Base-by-base conservation (phyloP, 2,113 vertebrate species). In the Geothlypis trichas region DNA sequence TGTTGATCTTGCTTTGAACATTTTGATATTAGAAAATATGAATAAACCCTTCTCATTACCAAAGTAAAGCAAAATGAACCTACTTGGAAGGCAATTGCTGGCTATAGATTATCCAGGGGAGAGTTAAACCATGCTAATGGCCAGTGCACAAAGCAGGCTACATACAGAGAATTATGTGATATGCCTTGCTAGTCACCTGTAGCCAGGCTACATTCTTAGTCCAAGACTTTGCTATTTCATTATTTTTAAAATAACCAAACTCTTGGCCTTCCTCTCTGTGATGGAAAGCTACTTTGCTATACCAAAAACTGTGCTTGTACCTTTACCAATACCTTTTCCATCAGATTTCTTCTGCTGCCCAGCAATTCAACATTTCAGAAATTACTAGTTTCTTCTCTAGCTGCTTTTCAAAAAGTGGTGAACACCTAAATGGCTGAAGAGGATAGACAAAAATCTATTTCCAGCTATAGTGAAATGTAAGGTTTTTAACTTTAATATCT, bases 71-170 rank as follows among this genome's bases (percentile, higher is more conserved):
- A 46, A 57, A 75, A 75, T 59, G 2, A 41, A 54, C 16, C 5
- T 8, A 4, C 30, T 6, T 54, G n/a, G 20, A 94, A 84, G 31
- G 20, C 24, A 62, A 17, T 49, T 0, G 0, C 18, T 68, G 24
- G 24, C 35, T 52, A 11, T 17, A 58, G 31, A 37, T 62, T 55
- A 59, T 51, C 10, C 35, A 15, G 3, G 8, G 15, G 33, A 63
- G 20, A 63, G 22, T 69, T 35, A 58, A 21, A 39, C 33, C 14
- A 12, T 24, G 21, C 9, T 71, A 86, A 69, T 1, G 10, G 10
- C 21, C 22, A 58, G 24, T 4, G 15, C 17, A n/a, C 15, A 84
- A 73, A 73, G 24, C 19, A 73, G 0, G 3, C 41, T 27, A 11
- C 13, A 16, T 39, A 15, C 1, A 8, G 15, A 76, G 39, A 88